Percentiles rank a stretch among this genome's conserved stretches.
These are phyloP conservation scores for Arrhamphus sclerolepis DNA, from an alignment of 2,797 vertebrate genomes.

Conservation along the genomic window DNA sequence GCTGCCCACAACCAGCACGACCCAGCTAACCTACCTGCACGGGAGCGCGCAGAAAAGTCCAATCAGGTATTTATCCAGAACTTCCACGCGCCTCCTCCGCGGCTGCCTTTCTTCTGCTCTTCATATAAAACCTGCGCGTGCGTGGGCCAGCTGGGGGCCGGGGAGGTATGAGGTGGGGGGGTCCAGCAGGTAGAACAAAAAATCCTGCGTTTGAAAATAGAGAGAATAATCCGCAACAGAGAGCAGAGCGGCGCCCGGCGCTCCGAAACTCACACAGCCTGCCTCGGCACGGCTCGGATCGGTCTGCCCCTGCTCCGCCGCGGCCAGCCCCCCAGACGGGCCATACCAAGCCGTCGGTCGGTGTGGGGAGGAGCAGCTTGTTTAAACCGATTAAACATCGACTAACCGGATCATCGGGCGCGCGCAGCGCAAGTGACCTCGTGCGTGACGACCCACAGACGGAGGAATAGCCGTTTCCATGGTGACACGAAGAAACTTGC, in stretches of 20 bases:
- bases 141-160: neutral
- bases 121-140: slow-evolving; percentile 7
- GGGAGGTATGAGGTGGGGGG: slow-evolving; percentile 1
- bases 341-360: slow-evolving; percentile 36
- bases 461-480: rapidly evolving
- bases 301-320: slow-evolving; percentile 47
- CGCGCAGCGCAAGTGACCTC: rapidly evolving
- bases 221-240: slow-evolving; percentile 34
- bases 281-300: slow-evolving; percentile 45
- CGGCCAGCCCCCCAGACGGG: slow-evolving; percentile 52
- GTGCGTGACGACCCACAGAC: rapidly evolving
- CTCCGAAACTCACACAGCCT: slow-evolving; percentile 19
- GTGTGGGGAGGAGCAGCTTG: neutral
- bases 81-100: slow-evolving; percentile 44
- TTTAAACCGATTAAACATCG: rapidly evolving
- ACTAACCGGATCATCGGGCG: rapidly evolving
- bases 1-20: neutral
- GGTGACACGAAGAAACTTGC: rapidly evolving
- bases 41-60: slow-evolving; percentile 46
- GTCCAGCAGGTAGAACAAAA: neutral
- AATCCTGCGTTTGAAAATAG: neutral
- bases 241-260: slow-evolving; percentile 74
- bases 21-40: slow-evolving; percentile 55
- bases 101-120: slow-evolving; percentile 2
- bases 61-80: slow-evolving; percentile 50